Base-by-base conservation (phyloP, 2,797 vertebrate species). In the Anableps anableps region DNA sequence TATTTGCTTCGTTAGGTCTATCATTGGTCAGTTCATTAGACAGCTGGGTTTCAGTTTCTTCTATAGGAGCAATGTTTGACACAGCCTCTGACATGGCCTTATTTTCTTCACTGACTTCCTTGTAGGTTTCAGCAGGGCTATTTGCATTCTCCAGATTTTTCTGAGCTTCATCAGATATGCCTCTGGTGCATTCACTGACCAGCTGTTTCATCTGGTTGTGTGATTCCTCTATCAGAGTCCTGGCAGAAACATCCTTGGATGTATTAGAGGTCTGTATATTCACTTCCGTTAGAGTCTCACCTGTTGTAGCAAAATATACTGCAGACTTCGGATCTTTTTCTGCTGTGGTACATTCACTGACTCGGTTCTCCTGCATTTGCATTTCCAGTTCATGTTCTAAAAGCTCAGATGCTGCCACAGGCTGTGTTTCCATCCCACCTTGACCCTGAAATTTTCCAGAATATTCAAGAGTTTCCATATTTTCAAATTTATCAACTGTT, bases 201-300 rank as follows among this genome's bases (percentile, higher is more conserved):
- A 78, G 74, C 45, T 77, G 77, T n/a, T 38, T 80, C 19, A 29
- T 47, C 64, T 77, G 78, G 41, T 45, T 60, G n/a, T 75, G 81
- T 31, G 51, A 48, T 58, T 80, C 77, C 7, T 62, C 51, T 17
- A 34, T 47, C 16, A 50, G 75, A 60, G n/a, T 43, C 26, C 0
- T 21, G 13, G 74, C 36, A 76, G 60, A 82, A 5, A 51, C 50
- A 1, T 85, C 82, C 48, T 86, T 73, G 29, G 75, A 58, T 72
- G 79, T n/a, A 5, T 10, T 31, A n/a, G 48, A 68, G 3, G 23
- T 43, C 66, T 80, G 66, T 48, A 64, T 21, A n/a, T 80, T 73
- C 34, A 80, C 50, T 58, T 85, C 81, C 55, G 45, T 74, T 76
- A 34, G 78, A 80, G 50, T 74, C 36, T 82, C 64, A 31, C 75